Evolutionary conservation across 2,113 vertebrate genomes (phyloP), one percentile per base, ranked within the genome.

Genomic region (Zootoca vivipara): DNA sequence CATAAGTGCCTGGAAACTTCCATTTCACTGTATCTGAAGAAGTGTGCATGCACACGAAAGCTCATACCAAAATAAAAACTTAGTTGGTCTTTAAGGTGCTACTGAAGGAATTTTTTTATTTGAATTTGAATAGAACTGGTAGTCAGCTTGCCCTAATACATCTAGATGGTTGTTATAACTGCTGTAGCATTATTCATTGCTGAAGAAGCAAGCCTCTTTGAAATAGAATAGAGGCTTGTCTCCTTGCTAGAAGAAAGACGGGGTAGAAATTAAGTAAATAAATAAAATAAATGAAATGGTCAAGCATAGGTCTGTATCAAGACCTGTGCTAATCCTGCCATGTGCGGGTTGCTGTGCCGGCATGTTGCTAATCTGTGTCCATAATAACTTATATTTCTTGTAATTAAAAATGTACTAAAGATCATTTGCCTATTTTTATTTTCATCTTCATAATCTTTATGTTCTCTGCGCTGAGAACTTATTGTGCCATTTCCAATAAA

Each of bases 361-460:
- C 5, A 81, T 42, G 30, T 16, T 38, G 52, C 24, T 70, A 10
- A 16, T 7, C 33, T 69, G 30, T 73, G 46, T 9, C 79, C 38
- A 64, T 9, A 46, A 38, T 56, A 42, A 64, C 38, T 74, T 5
- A 56, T 46, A 56, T 46, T 38, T 56, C 30, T 81, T 58, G 18
- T 62, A 70, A 80, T 87, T 81, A 73, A 73, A 74, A 38, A 82
- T 24, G 33, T 24, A 74, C 33, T 87, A 74, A 86, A 64, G 46
- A 64, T 16, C 28, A 65, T 75, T 82, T 87, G 35, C n/a, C 83
- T 84, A 22, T 78, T 93, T 92, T 92, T 82, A 78, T 92, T 91
- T 84, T 79, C 89, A 20, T 10, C 22, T 87, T 80, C 22, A 40
- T 78, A 77, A 84, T 88, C 82, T 40, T 72, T 88, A 81, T 73